Conservation (phyloP, 2,797 vertebrate species). For the Cercopithecus hamlyni region DNA sequence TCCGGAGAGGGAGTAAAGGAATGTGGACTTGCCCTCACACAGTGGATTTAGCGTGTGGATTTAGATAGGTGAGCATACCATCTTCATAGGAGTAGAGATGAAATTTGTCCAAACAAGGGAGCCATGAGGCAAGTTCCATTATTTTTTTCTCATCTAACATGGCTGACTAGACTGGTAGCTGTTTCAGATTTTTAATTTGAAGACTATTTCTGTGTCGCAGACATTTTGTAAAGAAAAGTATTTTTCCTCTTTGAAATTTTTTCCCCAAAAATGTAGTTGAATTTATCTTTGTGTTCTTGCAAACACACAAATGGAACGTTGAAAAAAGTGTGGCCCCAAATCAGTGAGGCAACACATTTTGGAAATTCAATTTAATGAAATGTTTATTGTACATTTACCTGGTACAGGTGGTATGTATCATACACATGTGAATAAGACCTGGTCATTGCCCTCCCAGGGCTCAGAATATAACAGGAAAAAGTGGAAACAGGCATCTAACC, state of each 20-base stretch:
- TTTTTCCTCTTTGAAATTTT: background rate
- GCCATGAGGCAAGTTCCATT: background rate
- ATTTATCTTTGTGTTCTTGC: background rate
- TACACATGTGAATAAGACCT: background rate
- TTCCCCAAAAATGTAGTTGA: background rate
- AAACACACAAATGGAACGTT: background rate
- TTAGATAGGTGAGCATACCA: background rate
- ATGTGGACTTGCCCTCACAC: background rate
- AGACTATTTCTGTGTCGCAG: conserved; percentile 15
- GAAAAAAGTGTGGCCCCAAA: background rate
- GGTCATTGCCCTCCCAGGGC: background rate
- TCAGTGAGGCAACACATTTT: background rate
- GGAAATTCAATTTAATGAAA: background rate
- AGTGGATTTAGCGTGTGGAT: background rate
- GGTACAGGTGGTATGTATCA: background rate
- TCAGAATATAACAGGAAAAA: background rate
- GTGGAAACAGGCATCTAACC: background rate
- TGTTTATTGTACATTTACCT: background rate
- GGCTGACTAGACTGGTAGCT: background rate
- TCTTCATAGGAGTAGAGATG: background rate
- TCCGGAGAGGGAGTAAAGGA: no score
- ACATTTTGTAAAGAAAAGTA: background rate
- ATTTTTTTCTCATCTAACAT: background rate
- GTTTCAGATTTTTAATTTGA: background rate
- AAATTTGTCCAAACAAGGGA: background rate